A percentile compares a stretch with the other conserved stretches of the same genome.
phyloP scores from a whole-genome alignment of 2,113 vertebrate genomes.

The Xyliphius kryptos region DNA sequence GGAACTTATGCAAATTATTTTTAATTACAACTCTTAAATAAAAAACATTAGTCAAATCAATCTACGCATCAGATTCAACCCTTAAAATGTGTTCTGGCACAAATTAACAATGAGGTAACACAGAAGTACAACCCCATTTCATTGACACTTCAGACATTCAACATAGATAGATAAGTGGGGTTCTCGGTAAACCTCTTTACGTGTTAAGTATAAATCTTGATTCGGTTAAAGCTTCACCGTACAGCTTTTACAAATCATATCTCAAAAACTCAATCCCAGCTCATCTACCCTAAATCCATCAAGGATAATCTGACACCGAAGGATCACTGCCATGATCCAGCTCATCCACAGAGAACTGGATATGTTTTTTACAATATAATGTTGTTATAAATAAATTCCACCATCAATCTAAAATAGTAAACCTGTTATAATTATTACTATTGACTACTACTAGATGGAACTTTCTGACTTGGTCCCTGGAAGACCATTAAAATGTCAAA shows the following conservation, averaged over 20 bases:
- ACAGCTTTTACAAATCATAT: slow-evolving; percentile 40
- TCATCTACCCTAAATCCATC: slow-evolving; percentile 61
- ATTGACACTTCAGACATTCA: not conserved
- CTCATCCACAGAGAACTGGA: not conserved
- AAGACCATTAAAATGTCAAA: not conserved
- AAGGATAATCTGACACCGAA: slow-evolving; percentile 55
- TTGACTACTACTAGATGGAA: too few relatives aligned
- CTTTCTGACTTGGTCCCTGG: not conserved
- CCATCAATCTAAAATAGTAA: too few relatives aligned
- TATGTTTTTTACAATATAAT: not conserved
- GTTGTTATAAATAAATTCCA: too few relatives aligned
- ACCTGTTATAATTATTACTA: too few relatives aligned
- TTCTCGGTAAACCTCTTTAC: slow-evolving; percentile 44
- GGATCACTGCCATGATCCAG: slow-evolving; percentile 39
- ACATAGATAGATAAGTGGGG: not conserved
- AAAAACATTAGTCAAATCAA: too few relatives aligned
- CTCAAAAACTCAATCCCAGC: slow-evolving; percentile 56
- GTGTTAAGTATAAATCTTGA: slow-evolving; percentile 53
- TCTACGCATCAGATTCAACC: too few relatives aligned
- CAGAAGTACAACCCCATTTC: too few relatives aligned
- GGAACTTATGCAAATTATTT: too few relatives aligned
- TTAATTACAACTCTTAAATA: too few relatives aligned
- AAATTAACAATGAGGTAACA: too few relatives aligned
- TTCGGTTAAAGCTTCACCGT: slow-evolving; percentile 53
- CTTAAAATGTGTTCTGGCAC: too few relatives aligned